These are phyloP conservation scores for Ctenomys sociabilis DNA, from an alignment of 2,113 vertebrate species.

Conservation along the genomic window DNA sequence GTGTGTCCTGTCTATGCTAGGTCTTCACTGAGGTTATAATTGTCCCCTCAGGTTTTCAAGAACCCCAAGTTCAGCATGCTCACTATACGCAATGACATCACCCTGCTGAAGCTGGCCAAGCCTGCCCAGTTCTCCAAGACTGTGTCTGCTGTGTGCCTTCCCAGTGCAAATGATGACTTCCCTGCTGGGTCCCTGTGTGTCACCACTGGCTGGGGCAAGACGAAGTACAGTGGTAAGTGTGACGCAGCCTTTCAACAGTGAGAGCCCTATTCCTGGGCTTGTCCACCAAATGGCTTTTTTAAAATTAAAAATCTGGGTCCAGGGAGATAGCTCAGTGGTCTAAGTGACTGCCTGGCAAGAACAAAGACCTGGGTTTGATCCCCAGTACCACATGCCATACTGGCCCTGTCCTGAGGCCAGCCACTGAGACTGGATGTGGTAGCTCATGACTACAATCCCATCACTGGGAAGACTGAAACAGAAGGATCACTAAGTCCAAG, in stretches of 20 bases:
- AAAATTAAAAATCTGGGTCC: background rate
- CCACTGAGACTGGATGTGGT: too few species aligned
- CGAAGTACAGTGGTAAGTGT: slow-evolving; percentile 84
- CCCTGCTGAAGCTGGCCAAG: slow-evolving; percentile 87
- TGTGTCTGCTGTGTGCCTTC: slow-evolving; percentile 89
- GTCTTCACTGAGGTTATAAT: slow-evolving; percentile 77
- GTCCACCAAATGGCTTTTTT: background rate
- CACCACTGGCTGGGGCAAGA: slow-evolving; percentile 91
- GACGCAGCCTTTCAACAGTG: background rate
- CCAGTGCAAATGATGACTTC: slow-evolving; percentile 82
- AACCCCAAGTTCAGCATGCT: slow-evolving; percentile 85
- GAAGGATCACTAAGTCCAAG: too few species aligned
- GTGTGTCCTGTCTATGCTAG: rapidly evolving
- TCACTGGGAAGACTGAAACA: too few species aligned
- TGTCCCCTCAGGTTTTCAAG: slow-evolving; percentile 86
- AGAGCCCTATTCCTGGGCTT: too few species aligned
- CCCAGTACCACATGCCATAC: too few species aligned
- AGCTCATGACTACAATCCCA: too few species aligned
- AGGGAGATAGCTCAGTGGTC: too few species aligned
- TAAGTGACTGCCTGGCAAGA: too few species aligned
- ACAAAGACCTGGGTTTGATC: too few species aligned
- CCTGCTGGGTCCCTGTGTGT: slow-evolving; percentile 85
- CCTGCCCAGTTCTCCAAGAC: slow-evolving; percentile 80
- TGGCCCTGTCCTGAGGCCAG: too few species aligned
- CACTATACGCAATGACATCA: slow-evolving; percentile 89